Conservation (phyloP, 2,888 invertebrate genomes). For the Automeris io region DNA sequence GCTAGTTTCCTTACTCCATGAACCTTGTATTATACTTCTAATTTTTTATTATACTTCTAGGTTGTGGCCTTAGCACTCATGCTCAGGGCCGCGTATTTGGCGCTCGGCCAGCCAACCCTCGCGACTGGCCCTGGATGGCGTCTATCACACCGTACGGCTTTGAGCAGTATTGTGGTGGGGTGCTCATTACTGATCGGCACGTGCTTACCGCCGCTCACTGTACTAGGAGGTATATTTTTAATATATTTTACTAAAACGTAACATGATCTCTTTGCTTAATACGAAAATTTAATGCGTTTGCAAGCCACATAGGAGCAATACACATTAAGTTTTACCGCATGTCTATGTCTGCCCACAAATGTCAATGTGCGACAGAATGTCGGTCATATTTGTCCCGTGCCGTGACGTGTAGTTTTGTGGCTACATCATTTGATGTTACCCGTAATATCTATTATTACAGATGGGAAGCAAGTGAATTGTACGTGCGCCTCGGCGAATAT, state of each 20-base stretch:
- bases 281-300: background rate
- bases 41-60: no score
- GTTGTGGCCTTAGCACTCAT: constrained; percentile 76
- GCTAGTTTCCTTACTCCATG: no score
- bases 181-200: constrained; percentile 86
- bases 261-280: background rate
- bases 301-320: background rate
- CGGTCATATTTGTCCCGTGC: no score
- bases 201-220: constrained; percentile 89
- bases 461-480: constrained; percentile 77
- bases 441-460: no score
- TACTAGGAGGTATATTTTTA: constrained; percentile 75
- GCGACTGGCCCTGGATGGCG: constrained; percentile 92
- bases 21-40: no score
- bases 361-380: no score
- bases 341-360: no score
- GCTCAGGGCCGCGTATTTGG: constrained; percentile 76
- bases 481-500: constrained; percentile 88
- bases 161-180: constrained; percentile 87
- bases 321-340: no score
- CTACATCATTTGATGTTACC: no score
- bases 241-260: background rate
- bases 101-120: constrained; percentile 79
- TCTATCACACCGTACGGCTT: constrained; percentile 80
- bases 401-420: no score